phyloP scores from a whole-genome alignment of 2,797 vertebrate genomes.

The Hemibagrus guttatus region DNA sequence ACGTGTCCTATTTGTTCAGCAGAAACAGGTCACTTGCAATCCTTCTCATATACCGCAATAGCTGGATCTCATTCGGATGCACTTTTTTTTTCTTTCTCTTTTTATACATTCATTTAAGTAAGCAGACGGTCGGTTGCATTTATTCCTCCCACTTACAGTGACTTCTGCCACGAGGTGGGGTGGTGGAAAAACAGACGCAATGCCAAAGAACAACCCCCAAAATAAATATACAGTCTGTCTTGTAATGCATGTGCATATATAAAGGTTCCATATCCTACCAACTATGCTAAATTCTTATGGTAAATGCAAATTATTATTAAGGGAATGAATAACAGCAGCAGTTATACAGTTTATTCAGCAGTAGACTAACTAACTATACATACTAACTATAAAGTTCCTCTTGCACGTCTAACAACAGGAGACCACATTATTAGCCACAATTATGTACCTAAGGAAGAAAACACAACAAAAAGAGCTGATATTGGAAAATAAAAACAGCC shows the following conservation, averaged over 20 bases:
- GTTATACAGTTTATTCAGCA: background rate
- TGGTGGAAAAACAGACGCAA: background rate
- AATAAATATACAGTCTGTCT: background rate
- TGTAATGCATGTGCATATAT: background rate
- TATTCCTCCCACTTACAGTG: constrained; percentile 33
- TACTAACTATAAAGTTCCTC: background rate
- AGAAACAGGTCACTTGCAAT: background rate
- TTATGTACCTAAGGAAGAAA: background rate
- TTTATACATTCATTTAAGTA: constrained; percentile 28
- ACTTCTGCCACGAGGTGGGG: background rate
- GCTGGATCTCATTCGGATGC: background rate
- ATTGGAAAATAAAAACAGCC: background rate
- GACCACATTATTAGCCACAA: background rate
- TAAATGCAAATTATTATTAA: background rate
- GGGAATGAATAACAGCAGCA: background rate
- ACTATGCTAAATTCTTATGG: background rate
- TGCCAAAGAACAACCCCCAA: background rate
- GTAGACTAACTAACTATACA: background rate
- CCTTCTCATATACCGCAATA: background rate
- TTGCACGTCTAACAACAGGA: background rate
- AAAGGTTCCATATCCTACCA: background rate
- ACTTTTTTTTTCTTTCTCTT: background rate
- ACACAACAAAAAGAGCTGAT: background rate
- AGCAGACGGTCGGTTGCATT: constrained; percentile 4
- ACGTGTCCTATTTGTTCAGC: constrained; percentile 9